Conservation (phyloP, 64 coral and sea anemone species). For the Catalaphyllia jardinei region DNA sequence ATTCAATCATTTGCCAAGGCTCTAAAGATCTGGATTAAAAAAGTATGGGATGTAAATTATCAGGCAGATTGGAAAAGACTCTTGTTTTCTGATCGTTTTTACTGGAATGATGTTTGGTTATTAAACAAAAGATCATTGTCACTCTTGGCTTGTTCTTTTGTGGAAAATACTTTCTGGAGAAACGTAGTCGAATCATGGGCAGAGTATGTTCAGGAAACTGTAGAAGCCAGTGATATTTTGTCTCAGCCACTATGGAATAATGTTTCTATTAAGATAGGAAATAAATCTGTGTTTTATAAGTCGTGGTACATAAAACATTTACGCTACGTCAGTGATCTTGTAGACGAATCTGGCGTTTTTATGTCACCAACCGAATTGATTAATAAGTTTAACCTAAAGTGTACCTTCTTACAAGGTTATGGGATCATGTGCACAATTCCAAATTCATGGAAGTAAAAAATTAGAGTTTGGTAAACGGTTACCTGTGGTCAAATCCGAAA, state of each 20-base stretch:
- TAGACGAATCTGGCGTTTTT: not conserved
- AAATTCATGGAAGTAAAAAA: not conserved
- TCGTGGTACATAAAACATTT: too few relatives aligned
- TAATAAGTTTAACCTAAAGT: not conserved
- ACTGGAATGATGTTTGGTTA: slow-evolving; percentile 5
- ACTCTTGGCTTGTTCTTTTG: not conserved
- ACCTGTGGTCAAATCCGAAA: slow-evolving; percentile 3
- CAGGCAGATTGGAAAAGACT: slow-evolving; percentile 26
- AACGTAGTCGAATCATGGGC: not conserved
- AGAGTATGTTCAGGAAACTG: not conserved
- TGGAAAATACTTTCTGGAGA: slow-evolving; percentile 4
- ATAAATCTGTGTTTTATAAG: slow-evolving; percentile 17
- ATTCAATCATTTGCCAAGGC: not conserved
- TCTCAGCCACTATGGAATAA: slow-evolving; percentile 21
- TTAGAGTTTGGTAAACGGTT: slow-evolving; percentile 6
- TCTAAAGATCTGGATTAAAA: slow-evolving; percentile 33
- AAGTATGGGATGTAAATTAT: slow-evolving; percentile 8
- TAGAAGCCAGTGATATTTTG: not conserved
- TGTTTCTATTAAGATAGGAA: slow-evolving; percentile 39
- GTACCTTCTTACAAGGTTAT: not conserved
- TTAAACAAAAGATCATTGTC: slow-evolving; percentile 4
- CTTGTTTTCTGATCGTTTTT: not conserved
- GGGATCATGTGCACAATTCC: not conserved
- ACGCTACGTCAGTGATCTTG: not conserved
- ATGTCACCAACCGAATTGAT: not conserved